Conservation (phyloP, 2,113 vertebrate species). For the Aegotheles bennettii region DNA sequence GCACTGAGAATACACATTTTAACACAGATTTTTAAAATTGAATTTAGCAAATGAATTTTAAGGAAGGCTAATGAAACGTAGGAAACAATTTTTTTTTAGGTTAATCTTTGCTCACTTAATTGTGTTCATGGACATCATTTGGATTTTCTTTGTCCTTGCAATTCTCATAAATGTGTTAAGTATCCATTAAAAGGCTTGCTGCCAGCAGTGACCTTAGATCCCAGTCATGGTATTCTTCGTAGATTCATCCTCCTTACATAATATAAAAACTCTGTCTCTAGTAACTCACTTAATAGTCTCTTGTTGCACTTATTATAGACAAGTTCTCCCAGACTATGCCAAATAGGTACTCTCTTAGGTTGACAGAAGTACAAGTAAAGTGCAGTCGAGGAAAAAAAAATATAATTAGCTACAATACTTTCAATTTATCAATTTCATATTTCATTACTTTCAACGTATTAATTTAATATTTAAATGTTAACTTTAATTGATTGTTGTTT, state of each 20-base stretch:
- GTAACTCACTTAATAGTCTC: neutral
- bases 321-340: neutral
- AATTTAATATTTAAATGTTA: neutral
- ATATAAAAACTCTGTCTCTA: neutral
- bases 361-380: neutral
- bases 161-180: neutral
- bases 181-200: neutral
- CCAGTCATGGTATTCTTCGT: neutral
- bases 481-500: neutral
- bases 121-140: neutral
- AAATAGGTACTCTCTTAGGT: neutral
- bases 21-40: neutral
- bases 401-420: neutral
- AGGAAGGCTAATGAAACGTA: neutral
- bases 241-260: neutral
- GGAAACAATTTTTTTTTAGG: neutral
- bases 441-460: neutral
- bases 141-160: neutral
- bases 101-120: neutral
- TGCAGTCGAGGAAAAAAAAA: neutral
- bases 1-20: neutral
- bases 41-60: neutral
- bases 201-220: neutral
- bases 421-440: neutral
- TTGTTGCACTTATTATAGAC: neutral